Conservation (phyloP, 2,113 vertebrate species). For the Lycaon pictus region DNA sequence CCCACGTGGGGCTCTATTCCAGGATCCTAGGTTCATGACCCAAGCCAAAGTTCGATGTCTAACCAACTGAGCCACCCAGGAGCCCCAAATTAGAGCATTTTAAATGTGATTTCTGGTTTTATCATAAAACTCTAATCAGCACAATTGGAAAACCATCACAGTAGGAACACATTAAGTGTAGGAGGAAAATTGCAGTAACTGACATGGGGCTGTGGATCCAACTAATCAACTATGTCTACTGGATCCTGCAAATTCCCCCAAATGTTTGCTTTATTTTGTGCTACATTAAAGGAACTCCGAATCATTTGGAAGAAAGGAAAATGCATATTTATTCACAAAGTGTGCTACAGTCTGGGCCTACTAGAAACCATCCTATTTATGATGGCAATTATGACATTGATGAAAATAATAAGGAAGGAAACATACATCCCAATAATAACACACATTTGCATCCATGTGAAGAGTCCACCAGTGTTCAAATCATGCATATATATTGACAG, state of each 20-base stretch:
- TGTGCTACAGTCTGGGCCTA: not conserved
- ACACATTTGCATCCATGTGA: not conserved
- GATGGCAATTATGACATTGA: not conserved
- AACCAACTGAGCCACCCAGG: not conserved
- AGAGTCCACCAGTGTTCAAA: not conserved
- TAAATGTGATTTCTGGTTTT: not conserved
- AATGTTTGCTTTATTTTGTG: not conserved
- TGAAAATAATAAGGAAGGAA: not conserved
- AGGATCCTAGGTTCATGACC: not conserved
- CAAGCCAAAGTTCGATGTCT: not conserved
- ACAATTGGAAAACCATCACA: not conserved
- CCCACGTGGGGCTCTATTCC: fast-evolving
- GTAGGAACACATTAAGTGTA: not conserved
- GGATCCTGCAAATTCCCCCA: not conserved
- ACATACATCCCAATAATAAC: not conserved
- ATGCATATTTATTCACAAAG: not conserved
- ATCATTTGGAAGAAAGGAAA: not conserved
- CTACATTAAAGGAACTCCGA: not conserved
- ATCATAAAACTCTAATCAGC: not conserved
- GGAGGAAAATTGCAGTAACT: not conserved
- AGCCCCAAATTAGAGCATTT: not conserved
- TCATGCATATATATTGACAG: not conserved
- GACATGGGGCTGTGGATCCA: not conserved
- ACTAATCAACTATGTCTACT: not conserved
- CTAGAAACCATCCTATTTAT: not conserved